Evolutionary conservation across 2,888 invertebrate species (phyloP), one percentile per base, ranked within the genome.

Genomic region (Tachina lurida): DNA sequence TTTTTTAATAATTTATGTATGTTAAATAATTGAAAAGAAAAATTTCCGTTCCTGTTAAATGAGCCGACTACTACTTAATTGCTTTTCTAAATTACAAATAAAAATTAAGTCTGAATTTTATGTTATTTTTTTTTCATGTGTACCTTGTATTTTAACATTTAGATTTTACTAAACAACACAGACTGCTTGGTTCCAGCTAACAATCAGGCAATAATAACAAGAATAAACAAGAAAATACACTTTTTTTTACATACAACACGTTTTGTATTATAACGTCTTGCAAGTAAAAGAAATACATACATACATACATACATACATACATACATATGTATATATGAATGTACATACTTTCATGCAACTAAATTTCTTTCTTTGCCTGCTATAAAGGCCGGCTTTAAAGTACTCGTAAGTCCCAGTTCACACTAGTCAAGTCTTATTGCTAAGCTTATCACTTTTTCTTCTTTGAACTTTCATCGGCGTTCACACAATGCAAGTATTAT

Each of bases 161-260:
- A 60, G 82, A 60, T 83, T 67, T 52, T 8, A 67, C 65, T 47
- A 54, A 75, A 73, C 56, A 84, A 65, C 80, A 68, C 81, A 85
- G 81, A 81, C 85, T 85, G 82, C 81, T 82, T 82, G 81, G 81
- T 85, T 82, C 76, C 81, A 85, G 60, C 70, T 74, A 84, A 78
- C 54, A 74, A 62, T 67, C 77, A 58, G 58, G 17, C 71, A 76
- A 39, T 62, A 54, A 45, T 49, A 49, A 39, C 70, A 68, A 52
- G 79, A 58, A 76, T 62, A 81, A 8, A 62, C 17, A n/a, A 60
- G 39, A 60, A 9, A 41, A 73, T 54, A 52, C 52, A 60, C 47
- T 19, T 54, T 54, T 41, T 19, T 54, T 54, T 41, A 62, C 60
- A 75, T 81, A 45, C 52, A 9, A n/a, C 8, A 41, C 43, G n/a